A percentile compares a stretch with the other conserved stretches of the same genome.
These are phyloP conservation scores for Bufo bufo DNA, from an alignment of 2,113 vertebrate species.

Conservation along the genomic window DNA sequence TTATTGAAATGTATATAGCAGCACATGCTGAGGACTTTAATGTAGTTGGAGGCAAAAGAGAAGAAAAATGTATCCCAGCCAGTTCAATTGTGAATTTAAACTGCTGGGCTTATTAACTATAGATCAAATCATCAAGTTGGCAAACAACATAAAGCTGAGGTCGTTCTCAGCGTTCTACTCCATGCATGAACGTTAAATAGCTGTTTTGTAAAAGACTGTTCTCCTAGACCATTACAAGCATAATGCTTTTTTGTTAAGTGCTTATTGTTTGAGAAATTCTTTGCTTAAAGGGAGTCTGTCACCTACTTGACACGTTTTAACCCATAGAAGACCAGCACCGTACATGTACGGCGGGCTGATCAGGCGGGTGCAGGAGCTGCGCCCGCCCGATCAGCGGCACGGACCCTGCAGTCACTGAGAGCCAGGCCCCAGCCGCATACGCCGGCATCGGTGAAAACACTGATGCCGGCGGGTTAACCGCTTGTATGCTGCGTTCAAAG, in stretches of 20 bases:
- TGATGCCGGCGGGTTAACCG: no score
- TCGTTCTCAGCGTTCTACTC: no score
- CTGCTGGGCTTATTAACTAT: constrained; percentile 30
- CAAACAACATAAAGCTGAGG: neutral
- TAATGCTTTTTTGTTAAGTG: neutral
- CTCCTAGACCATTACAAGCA: neutral
- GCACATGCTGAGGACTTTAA: constrained; percentile 36
- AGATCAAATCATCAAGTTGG: constrained; percentile 50
- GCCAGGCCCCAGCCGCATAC: no score
- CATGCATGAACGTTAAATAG: neutral
- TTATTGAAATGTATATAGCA: constrained; percentile 42
- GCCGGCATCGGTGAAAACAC: no score
- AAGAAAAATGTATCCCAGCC: constrained; percentile 9
- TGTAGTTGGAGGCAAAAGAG: constrained; percentile 30
- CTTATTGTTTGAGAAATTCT: neutral
- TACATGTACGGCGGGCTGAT: no score
- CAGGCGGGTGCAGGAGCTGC: no score
- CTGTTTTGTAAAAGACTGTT: neutral
- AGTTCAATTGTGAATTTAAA: constrained; percentile 32
- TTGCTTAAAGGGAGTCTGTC: no score
- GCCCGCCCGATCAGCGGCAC: no score
- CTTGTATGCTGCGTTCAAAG: no score
- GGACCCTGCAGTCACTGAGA: no score
- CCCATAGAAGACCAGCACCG: no score
- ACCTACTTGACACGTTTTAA: no score